Conservation (phyloP, 2,888 invertebrate genomes). For the Neoaliturus tenellus region DNA sequence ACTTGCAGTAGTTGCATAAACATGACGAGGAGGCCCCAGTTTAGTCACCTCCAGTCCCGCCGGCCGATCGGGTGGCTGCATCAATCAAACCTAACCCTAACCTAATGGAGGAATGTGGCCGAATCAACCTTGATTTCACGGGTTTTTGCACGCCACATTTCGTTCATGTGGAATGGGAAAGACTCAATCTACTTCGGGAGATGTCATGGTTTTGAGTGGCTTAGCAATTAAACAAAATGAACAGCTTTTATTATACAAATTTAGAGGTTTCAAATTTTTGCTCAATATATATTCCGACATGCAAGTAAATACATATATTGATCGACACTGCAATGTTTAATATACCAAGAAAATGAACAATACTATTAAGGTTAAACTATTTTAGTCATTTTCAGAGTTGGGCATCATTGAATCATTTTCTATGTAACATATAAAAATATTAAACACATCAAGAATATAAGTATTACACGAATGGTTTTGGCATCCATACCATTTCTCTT, state of each 20-base stretch:
- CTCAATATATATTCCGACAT: too few species aligned
- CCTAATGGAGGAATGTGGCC: constrained; percentile 14
- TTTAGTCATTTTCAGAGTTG: too few species aligned
- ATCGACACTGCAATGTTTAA: too few species aligned
- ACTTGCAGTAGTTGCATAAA: constrained; percentile 41
- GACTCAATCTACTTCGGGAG: constrained; percentile 14
- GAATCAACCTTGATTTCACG: constrained; percentile 4
- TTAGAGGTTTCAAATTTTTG: too few species aligned
- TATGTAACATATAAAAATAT: too few species aligned
- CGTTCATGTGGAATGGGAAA: not conserved
- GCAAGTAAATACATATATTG: too few species aligned
- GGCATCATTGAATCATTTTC: too few species aligned
- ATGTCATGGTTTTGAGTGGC: not conserved
- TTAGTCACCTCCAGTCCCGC: constrained; percentile 26
- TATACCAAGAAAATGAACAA: too few species aligned
- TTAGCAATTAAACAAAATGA: not conserved
- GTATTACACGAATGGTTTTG: too few species aligned
- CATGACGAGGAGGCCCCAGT: constrained; percentile 2
- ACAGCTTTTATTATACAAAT: not conserved
- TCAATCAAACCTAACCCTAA: constrained; percentile 19
- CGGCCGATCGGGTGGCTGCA: not conserved
- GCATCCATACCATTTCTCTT: too few species aligned
- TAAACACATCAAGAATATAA: too few species aligned
- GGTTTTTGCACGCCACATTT: constrained; percentile 20
- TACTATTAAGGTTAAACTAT: too few species aligned